Base-by-base conservation (phyloP, 1,140 invertebrate genomes). In the Zaprionus vittiger region DNA sequence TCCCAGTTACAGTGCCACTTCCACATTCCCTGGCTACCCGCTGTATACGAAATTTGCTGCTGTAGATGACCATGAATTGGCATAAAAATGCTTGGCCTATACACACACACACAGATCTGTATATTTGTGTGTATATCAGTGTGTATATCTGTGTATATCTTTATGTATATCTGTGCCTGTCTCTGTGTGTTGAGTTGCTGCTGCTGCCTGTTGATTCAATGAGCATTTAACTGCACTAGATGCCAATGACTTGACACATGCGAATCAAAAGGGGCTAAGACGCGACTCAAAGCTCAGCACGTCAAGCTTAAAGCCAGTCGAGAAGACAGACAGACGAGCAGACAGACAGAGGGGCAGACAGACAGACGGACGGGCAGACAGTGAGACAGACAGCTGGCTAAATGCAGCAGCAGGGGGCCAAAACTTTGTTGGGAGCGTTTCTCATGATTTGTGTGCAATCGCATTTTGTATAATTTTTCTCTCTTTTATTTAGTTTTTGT, bases 241-340 rank as follows among this genome's bases (percentile, higher is more conserved):
- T 91, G 87, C 83, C 87, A 91, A 91, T 84, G 87, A 84, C 87
- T 91, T 91, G 87, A 91, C 79, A 91, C 82, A 82, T 91, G 87
- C 83, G 87, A 91, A 91, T 87, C 87, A 83, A 80, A 79, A 73
- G 77, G 70, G 62, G 68, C 61, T 65, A 73, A 60, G 60, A 70
- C 41, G 55, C 37, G 60, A 73, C 41, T 56, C 37, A 71, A 81
- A 60, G 63, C 71, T 70, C 71, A 75, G 60, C 72, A 69, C 76
- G 72, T 75, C 75, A 74, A 63, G 57, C 64, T 63, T 52, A 52
- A 54, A 77, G 73, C 49, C 62, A 71, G 73, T 54, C 72, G 37
- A 62, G 62, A 34, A 37, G 60, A 66, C 61, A 81, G 56, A 78
- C 65, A 72, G 69, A 34, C 70, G 24, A 26, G 4, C 24, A 26